phyloP scores from a whole-genome alignment of 2,113 vertebrate species.

The Pseudolaguvia tuberculata region DNA sequence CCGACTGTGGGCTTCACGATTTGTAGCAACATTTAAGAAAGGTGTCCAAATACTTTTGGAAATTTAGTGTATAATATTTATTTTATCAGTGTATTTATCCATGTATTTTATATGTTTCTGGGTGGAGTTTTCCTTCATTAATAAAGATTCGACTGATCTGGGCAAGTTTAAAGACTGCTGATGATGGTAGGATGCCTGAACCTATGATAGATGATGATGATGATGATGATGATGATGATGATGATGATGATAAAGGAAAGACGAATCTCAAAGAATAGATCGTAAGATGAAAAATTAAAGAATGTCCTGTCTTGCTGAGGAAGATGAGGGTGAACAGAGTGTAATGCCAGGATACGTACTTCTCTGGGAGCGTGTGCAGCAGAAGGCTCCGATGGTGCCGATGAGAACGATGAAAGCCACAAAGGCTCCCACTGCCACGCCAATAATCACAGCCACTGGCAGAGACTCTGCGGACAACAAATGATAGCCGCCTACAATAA shows the following conservation, averaged over 20 bases:
- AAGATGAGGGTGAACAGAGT: conserved; percentile 24
- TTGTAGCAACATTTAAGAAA: no score
- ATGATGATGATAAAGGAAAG: background rate
- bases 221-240: no score
- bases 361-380: conserved; percentile 95
- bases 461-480: conserved; percentile 81
- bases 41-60: no score
- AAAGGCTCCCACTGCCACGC: conserved; percentile 92
- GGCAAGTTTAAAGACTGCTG: background rate
- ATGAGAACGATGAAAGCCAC: conserved; percentile 93
- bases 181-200: background rate
- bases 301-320: conserved; percentile 39
- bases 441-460: conserved; percentile 94
- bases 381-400: conserved; percentile 96
- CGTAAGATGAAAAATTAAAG: background rate
- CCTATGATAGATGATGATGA: background rate
- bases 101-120: background rate
- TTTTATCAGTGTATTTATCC: no score
- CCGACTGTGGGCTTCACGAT: no score
- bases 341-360: conserved; percentile 73
- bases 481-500: conserved; percentile 48
- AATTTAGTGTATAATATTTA: no score
- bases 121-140: conserved; percentile 5
- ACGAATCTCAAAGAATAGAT: background rate
- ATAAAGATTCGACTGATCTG: background rate